A percentile compares a stretch with the other conserved stretches of the same genome.
These are phyloP conservation scores for Bombyx huttoni DNA, from an alignment of 2,888 invertebrate genomes.

Conservation along the genomic window DNA sequence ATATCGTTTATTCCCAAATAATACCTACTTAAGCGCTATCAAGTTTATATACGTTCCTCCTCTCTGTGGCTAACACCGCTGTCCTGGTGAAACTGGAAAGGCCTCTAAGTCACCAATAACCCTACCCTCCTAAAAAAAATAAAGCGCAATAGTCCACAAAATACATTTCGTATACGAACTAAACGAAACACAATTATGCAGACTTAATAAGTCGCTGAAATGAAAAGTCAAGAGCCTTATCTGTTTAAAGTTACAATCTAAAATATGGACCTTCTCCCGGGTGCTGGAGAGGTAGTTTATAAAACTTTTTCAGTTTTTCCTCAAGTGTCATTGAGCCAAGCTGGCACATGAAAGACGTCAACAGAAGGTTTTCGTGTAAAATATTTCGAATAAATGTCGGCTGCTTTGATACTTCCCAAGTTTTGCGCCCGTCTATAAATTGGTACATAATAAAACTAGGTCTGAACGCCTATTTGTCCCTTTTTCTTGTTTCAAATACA, in stretches of 20 bases:
- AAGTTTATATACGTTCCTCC: too few relatives aligned
- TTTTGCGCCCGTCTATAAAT: constrained; percentile 14
- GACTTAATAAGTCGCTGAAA: constrained; percentile 3
- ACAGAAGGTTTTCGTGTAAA: constrained; percentile 15
- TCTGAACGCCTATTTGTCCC: not conserved
- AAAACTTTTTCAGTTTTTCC: constrained; percentile 27
- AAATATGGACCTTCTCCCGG: constrained; percentile 12
- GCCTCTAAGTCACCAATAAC: too few relatives aligned
- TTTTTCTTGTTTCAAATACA: not conserved
- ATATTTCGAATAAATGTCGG: constrained; percentile 17
- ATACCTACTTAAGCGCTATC: too few relatives aligned
- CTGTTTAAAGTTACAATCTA: constrained; percentile 21
- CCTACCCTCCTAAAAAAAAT: constrained; percentile 2
- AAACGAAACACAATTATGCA: not conserved
- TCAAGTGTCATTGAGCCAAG: constrained; percentile 29
- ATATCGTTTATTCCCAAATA: too few relatives aligned
- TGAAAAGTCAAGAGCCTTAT: constrained; percentile 9
- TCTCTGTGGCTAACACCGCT: too few relatives aligned
- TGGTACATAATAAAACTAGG: constrained; percentile 6
- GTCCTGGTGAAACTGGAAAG: too few relatives aligned
- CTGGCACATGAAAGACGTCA: constrained; percentile 23
- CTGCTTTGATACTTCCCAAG: constrained; percentile 14
- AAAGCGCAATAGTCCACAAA: constrained; percentile 5
- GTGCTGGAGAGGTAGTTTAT: constrained; percentile 17
- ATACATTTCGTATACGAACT: constrained; percentile 2